Percentiles rank a stretch among this genome's conserved stretches.
phyloP scores from a whole-genome alignment of 2,113 vertebrate species.

The Mormyrus lacerda region DNA sequence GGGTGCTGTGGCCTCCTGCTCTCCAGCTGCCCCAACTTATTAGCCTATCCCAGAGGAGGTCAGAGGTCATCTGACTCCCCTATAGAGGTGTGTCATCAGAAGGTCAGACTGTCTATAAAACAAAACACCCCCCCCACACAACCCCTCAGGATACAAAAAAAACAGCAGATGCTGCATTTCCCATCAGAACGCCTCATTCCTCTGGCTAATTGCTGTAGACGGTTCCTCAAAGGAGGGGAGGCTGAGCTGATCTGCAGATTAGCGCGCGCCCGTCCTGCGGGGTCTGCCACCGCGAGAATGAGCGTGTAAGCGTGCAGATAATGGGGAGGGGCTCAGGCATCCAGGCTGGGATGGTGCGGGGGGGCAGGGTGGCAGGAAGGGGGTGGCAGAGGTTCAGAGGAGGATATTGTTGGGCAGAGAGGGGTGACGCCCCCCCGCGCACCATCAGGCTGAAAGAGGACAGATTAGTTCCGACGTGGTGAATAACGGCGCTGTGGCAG shows the following conservation, averaged over 20 bases:
- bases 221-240: conserved; percentile 29
- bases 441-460: conserved; percentile 5
- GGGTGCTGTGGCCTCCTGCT: conserved; percentile 1
- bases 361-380: not conserved
- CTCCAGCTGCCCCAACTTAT: conserved; percentile 18
- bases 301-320: not conserved
- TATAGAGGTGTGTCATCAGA: not conserved
- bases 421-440: not conserved
- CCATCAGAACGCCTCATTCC: conserved; percentile 40
- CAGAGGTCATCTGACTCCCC: not conserved
- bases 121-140: not conserved
- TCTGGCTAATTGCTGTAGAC: conserved; percentile 39
- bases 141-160: not conserved
- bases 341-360: not conserved
- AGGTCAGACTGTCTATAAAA: conserved; percentile 9
- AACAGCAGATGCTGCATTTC: conserved; percentile 34
- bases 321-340: not conserved
- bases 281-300: not conserved
- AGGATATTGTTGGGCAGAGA: not conserved
- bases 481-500: not conserved
- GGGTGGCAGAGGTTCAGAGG: not conserved
- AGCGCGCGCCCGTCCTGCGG: not conserved
- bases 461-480: conserved; percentile 7
- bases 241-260: not conserved
- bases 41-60: conserved; percentile 14